Evolutionary conservation across 1,140 invertebrate genomes (phyloP).

Genomic region (Pseudachorutes palmiensis): DNA sequence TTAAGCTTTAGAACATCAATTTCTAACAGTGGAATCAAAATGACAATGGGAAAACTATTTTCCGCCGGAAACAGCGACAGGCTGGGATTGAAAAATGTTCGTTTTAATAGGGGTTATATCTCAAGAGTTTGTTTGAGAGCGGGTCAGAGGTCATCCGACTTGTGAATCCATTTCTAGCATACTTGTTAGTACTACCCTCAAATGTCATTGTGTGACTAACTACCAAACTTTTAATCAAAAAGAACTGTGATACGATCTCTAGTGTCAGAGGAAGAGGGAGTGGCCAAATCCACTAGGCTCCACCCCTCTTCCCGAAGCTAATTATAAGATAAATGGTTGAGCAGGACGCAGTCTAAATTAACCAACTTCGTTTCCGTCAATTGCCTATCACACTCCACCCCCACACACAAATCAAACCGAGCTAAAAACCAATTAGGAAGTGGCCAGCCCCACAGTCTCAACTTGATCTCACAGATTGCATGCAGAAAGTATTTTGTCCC

Average conservation of each 20-base stretch:
- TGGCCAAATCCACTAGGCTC: neutral
- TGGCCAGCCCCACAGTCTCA: neutral
- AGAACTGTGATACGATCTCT: slow-evolving; percentile 24
- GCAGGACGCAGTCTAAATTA: neutral
- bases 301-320: neutral
- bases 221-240: slow-evolving; percentile 4
- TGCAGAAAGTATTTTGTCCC: too few relatives aligned
- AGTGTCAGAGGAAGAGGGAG: slow-evolving; percentile 4
- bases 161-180: neutral
- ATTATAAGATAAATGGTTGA: slow-evolving; percentile 8
- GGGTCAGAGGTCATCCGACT: too few relatives aligned
- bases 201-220: neutral
- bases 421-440: neutral
- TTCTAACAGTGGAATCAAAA: too few relatives aligned
- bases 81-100: too few relatives aligned
- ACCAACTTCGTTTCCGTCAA: neutral
- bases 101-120: too few relatives aligned
- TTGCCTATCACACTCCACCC: neutral
- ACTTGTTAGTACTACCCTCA: neutral
- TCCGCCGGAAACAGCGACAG: too few relatives aligned
- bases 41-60: too few relatives aligned
- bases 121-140: too few relatives aligned
- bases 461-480: too few relatives aligned
- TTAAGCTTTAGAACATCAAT: too few relatives aligned
- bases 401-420: neutral